These are phyloP conservation scores for Catocala fraxini DNA, from an alignment of 2,888 invertebrate genomes.

Conservation along the genomic window DNA sequence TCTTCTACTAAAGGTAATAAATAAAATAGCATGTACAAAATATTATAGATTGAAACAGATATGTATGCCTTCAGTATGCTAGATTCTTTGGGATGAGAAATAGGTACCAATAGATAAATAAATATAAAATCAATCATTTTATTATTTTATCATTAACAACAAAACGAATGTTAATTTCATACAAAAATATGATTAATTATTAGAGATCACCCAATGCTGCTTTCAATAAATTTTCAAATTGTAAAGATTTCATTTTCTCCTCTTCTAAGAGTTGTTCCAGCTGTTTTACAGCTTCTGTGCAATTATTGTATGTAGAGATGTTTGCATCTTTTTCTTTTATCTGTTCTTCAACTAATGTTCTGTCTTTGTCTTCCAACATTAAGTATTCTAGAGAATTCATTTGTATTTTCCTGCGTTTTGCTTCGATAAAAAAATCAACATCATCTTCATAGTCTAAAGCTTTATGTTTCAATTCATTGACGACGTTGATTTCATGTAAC, in stretches of 20 bases:
- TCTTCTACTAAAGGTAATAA: too few relatives aligned
- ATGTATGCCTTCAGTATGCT: too few relatives aligned
- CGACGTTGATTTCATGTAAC: conserved; percentile 83
- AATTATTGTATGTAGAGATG: conserved; percentile 70
- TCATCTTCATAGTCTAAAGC: conserved; percentile 73
- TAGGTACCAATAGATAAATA: conserved; percentile 7
- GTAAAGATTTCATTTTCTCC: conserved; percentile 77
- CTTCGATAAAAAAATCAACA: conserved; percentile 69
- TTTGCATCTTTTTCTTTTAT: conserved; percentile 68
- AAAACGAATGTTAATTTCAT: conserved; percentile 29
- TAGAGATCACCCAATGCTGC: conserved; percentile 64
- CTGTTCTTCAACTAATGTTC: conserved; percentile 71
- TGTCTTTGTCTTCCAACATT: conserved; percentile 77
- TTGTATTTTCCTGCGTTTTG: conserved; percentile 79
- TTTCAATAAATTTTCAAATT: conserved; percentile 81
- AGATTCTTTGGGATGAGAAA: too few relatives aligned
- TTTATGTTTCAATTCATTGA: conserved; percentile 74
- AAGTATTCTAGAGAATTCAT: conserved; percentile 73
- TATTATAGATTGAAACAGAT: too few relatives aligned
- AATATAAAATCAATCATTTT: conserved; percentile 38
- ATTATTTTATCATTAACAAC: conserved; percentile 52
- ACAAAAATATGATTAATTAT: conserved; percentile 44
- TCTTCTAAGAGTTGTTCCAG: conserved; percentile 82
- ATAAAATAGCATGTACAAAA: too few relatives aligned
- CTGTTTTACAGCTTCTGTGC: conserved; percentile 74